phyloP scores from a whole-genome alignment of 2,113 vertebrate genomes.

The Tichodroma muraria region DNA sequence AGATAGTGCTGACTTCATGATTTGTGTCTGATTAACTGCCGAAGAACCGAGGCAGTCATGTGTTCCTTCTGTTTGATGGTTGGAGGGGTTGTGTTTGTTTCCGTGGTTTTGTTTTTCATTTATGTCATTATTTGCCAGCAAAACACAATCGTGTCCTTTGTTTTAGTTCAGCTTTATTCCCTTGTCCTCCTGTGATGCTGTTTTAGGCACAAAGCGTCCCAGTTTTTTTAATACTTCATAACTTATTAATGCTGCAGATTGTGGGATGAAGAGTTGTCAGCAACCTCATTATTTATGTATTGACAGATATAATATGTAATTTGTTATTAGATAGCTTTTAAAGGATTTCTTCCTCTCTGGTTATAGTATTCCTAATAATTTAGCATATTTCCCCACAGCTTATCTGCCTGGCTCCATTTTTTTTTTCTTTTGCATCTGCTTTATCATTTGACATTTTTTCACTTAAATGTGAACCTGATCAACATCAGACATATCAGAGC shows the following conservation, averaged over 20 bases:
- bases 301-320: constrained; percentile 58
- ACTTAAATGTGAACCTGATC: not conserved
- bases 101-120: not conserved
- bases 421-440: not conserved
- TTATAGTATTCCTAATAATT: constrained; percentile 22
- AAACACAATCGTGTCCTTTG: constrained; percentile 20
- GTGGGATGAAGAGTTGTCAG: constrained; percentile 60
- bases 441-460: constrained; percentile 38
- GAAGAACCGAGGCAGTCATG: not conserved
- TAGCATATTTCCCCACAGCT: not conserved
- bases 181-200: constrained; percentile 32
- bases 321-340: constrained; percentile 52
- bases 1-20: not conserved
- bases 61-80: not conserved
- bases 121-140: constrained; percentile 17
- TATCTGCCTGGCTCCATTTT: not conserved
- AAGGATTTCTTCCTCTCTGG: constrained; percentile 11
- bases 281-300: constrained; percentile 54
- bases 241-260: constrained; percentile 67
- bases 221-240: constrained; percentile 64
- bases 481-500: not conserved
- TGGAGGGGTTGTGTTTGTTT: not conserved
- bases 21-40: not conserved
- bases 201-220: constrained; percentile 41
- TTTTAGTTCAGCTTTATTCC: constrained; percentile 61